Evolutionary conservation across 1,140 invertebrate species (phyloP), one percentile per base, ranked within the genome.

Genomic region (Pseudomyrmex sp.): DNA sequence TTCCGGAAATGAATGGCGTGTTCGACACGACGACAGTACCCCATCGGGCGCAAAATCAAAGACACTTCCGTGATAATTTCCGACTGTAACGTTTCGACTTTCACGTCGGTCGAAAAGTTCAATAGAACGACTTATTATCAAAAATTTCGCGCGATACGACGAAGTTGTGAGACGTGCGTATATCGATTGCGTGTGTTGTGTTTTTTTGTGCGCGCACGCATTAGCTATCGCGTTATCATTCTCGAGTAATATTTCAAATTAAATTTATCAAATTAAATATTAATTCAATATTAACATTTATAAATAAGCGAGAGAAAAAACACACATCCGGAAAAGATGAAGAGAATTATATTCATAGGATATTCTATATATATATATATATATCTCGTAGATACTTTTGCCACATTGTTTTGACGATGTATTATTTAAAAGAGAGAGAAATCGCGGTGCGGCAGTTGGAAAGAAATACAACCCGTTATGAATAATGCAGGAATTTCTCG

Each of bases 11-110:
- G 73, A 88, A 85, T 79, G 52, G 44, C 77, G 35, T 58, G 46
- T 75, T 68, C 68, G 62, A 59, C 20, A 44, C 26, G 58, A 50
- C 70, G 48, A 79, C 59, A 63, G 54, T 48, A 35, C 50, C 5
- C 5, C 62, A 44, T 80, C 35, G 50, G 59, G 52, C 7, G 52
- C 65, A 80, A 85, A 85, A 85, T 85, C 88, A 87, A 85, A 87
- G 72, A 87, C 62, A 26, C 52, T 87, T 89, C 83, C 88, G 77
- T 85, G 23, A 83, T 66, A 90, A 90, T 89, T 89, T 90, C 88
- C 83, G 85, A 90, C 12, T 46, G 77, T 66, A 62, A 23, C 69
- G 63, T 72, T 83, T 83, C 75, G 65, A 80, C 62, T 72, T 75
- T 83, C 61, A 46, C 26, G 18, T 68, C 65, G 18, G 35, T 35